Evolutionary conservation across 1,140 invertebrate genomes (phyloP), one percentile per base, ranked within the genome.

Genomic region (Calephelis nemesis): DNA sequence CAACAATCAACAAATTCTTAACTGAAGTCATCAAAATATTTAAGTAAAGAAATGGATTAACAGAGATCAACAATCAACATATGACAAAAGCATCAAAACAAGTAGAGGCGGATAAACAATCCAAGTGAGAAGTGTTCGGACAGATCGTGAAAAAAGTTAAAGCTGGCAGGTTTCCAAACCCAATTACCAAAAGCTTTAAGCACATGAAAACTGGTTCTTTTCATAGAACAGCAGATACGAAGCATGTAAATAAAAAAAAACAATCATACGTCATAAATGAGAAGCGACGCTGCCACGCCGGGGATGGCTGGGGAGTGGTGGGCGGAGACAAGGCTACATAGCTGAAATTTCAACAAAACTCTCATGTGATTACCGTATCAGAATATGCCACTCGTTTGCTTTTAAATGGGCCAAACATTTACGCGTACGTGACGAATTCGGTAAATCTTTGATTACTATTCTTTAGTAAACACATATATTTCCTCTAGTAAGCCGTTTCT

Each of bases 341-440:
- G 70, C 82, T 84, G 80, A 76, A 82, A 84, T 77, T 69, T 76
- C 68, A 78, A 80, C 72, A 76, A 72, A 75, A 72, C 73, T 74
- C 54, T 75, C 65, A 79, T 74, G 72, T 69, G 60, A 52, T 63
- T 66, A 47, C 48, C 54, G 54, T 60, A 13, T 48, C 62, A 58
- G 50, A 62, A 62, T 48, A 64, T n/a, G 52, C 69, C 70, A 71
- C 68, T 67, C 73, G 66, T 74, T 75, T 60, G 66, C 58, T 70
- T 40, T 63, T 39, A 50, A 67, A 42, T 60, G 12, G 19, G 19
- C 30, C 54, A 60, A 39, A 30, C 10, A 11, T 54, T 54, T 54
- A 30, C 10, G 52, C 52, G 11, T 30, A 54, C 13, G 52, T 19
- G 9, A 54, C 4, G 52, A 11, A 54, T 30, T 19, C 49, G 49